phyloP scores from a whole-genome alignment of 2,113 vertebrate genomes.

The Oenanthe melanoleuca region DNA sequence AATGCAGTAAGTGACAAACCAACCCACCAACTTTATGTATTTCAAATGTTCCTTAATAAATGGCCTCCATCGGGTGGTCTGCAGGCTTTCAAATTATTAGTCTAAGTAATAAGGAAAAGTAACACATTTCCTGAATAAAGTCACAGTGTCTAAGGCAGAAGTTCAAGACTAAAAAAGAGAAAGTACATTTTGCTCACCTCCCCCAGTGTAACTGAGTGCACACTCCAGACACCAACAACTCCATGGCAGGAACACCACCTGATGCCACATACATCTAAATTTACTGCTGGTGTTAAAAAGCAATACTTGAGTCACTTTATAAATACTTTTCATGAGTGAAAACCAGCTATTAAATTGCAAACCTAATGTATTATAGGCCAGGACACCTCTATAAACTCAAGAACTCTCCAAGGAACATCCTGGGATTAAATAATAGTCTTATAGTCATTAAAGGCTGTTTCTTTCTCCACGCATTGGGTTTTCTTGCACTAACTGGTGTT shows the following conservation, averaged over 20 bases:
- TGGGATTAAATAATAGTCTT: constrained; percentile 35
- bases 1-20: background rate
- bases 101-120: background rate
- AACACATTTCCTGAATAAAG: background rate
- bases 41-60: background rate
- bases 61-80: background rate
- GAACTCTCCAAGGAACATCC: constrained; percentile 14
- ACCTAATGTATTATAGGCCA: background rate
- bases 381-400: constrained; percentile 24
- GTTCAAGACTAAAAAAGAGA: background rate
- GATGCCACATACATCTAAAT: background rate
- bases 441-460: constrained; percentile 18
- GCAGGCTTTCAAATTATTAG: background rate
- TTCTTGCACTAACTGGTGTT: constrained; percentile 12
- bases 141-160: background rate
- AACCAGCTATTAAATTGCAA: constrained; percentile 38
- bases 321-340: background rate
- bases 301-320: background rate
- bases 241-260: background rate
- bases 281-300: background rate
- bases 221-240: background rate
- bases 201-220: background rate
- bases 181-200: background rate
- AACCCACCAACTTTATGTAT: background rate
- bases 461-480: background rate